phyloP scores from a whole-genome alignment of 2,888 invertebrate genomes.

The Nemotelus nigrinus region DNA sequence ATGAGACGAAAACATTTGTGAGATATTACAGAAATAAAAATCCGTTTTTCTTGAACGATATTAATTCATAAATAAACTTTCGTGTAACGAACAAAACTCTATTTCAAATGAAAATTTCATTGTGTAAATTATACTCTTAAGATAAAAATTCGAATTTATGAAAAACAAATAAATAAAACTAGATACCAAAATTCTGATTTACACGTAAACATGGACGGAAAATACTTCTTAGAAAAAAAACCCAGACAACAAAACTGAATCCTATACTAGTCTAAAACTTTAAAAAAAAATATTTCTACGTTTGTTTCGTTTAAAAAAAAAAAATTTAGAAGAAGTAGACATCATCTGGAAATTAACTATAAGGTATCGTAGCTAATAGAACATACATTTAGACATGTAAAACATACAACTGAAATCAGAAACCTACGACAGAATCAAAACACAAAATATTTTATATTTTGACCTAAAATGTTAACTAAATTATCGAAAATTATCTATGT shows the following conservation, averaged over 20 bases:
- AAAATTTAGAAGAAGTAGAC: neutral
- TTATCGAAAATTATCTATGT: neutral
- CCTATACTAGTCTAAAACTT: conserved; percentile 31
- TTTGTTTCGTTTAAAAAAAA: neutral
- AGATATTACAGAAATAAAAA: neutral
- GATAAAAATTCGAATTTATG: conserved; percentile 27
- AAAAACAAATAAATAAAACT: neutral
- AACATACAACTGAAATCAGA: neutral
- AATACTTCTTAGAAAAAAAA: neutral
- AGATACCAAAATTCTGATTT: neutral
- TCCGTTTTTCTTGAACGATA: too few species aligned
- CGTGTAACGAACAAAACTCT: neutral
- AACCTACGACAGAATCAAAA: neutral
- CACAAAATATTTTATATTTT: conserved; percentile 1
- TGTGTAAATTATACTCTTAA: neutral
- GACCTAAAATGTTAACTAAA: neutral
- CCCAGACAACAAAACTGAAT: conserved; percentile 2
- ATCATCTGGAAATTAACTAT: neutral
- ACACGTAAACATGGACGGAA: neutral
- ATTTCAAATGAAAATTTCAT: neutral
- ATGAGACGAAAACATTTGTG: neutral
- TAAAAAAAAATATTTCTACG: neutral
- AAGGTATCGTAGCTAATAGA: neutral
- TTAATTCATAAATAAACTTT: neutral
- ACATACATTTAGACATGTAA: neutral